Evolutionary conservation across 2,888 invertebrate genomes (phyloP).

Genomic region (Pollenia labialis): DNA sequence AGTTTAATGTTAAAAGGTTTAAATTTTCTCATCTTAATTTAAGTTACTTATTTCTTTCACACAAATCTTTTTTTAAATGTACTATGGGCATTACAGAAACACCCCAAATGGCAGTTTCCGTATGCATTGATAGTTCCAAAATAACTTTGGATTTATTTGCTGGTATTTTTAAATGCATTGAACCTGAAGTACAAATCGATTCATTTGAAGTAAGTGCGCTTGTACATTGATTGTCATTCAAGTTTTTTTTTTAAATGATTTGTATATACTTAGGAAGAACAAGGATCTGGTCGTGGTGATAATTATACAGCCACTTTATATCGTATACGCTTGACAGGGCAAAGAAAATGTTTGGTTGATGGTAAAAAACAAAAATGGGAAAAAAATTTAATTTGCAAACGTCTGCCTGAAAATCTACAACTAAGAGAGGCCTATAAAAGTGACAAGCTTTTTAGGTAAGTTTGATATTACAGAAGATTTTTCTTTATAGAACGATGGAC

Average conservation of each 20-base stretch:
- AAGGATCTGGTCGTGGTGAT: constrained; percentile 90
- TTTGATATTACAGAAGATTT: not conserved
- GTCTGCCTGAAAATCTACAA: constrained; percentile 87
- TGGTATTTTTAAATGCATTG: constrained; percentile 85
- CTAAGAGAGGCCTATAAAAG: constrained; percentile 89
- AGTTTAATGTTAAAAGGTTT: not conserved
- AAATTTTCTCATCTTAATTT: constrained; percentile 17
- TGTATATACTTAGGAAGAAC: constrained; percentile 85
- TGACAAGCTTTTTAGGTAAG: constrained; percentile 87
- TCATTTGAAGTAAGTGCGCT: constrained; percentile 85
- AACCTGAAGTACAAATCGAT: constrained; percentile 86
- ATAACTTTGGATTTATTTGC: constrained; percentile 86
- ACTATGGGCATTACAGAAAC: constrained; percentile 80
- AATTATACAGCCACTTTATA: constrained; percentile 91
- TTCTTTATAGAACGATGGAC: not conserved
- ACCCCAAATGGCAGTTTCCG: constrained; percentile 74
- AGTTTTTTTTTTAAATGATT: not conserved
- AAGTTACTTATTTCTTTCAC: not conserved
- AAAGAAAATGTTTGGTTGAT: constrained; percentile 76
- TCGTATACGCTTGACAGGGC: constrained; percentile 87
- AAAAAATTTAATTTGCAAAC: constrained; percentile 89
- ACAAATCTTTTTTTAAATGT: not conserved
- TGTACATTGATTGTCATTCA: not conserved
- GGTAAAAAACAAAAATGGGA: constrained; percentile 86
- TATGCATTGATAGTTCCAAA: constrained; percentile 71